Evolutionary conservation across 2,888 invertebrate species (phyloP).

Genomic region (Hyalella azteca): DNA sequence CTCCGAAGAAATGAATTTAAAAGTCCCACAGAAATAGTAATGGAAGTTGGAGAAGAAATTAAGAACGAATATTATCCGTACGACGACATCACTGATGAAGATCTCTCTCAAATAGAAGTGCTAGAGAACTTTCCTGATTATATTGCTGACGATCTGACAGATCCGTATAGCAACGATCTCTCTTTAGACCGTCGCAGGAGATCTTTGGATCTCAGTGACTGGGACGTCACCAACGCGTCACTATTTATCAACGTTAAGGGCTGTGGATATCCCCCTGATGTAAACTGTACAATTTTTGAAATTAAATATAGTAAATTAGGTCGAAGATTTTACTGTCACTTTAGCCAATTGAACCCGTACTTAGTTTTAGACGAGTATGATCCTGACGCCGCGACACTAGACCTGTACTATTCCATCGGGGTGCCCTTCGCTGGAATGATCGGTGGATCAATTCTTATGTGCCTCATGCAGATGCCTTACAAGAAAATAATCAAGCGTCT

Average conservation of each 20-base stretch:
- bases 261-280: constrained; percentile 55
- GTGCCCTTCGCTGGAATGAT: constrained; percentile 17
- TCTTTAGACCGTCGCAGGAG: not conserved
- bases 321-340: constrained; percentile 54
- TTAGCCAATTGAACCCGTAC: constrained; percentile 46
- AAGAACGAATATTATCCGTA: constrained; percentile 3
- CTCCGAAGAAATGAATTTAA: too few relatives aligned
- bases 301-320: constrained; percentile 50
- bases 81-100: not conserved
- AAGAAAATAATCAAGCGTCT: not conserved
- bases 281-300: constrained; percentile 50
- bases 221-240: constrained; percentile 54
- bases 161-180: not conserved
- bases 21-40: not conserved
- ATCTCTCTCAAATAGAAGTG: not conserved
- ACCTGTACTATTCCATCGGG: constrained; percentile 46
- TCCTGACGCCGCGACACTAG: constrained; percentile 39
- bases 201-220: constrained; percentile 23
- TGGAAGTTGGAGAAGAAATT: not conserved
- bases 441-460: constrained; percentile 11
- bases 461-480: constrained; percentile 25
- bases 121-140: constrained; percentile 6
- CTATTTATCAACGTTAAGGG: constrained; percentile 55
- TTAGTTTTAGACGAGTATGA: constrained; percentile 53
- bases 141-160: not conserved